Evolutionary conservation across 2,888 invertebrate species (phyloP).

Genomic region (Phymatocera aterrima): DNA sequence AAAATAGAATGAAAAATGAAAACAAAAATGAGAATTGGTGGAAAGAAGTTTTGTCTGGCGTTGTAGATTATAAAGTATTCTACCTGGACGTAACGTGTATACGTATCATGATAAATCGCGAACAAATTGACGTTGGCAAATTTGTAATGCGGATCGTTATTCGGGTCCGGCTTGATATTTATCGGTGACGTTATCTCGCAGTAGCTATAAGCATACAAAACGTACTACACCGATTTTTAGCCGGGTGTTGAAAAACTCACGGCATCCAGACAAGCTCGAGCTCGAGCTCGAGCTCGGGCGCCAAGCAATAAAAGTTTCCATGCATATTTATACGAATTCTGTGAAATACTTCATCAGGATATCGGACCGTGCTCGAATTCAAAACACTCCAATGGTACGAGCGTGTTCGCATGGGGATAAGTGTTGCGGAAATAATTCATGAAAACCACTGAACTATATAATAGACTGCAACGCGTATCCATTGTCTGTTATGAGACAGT

Average conservation of each 20-base stretch:
- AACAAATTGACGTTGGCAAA: background rate
- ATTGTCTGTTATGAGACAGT: too few species aligned
- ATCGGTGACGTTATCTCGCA: too few species aligned
- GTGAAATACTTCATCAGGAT: slow-evolving; percentile 12
- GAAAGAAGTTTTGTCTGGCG: too few species aligned
- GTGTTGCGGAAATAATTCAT: slow-evolving; percentile 1
- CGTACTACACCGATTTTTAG: background rate
- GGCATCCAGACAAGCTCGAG: background rate
- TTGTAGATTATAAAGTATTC: too few species aligned
- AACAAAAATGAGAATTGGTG: too few species aligned
- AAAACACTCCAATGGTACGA: background rate
- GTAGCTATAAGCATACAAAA: background rate
- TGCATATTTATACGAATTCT: slow-evolving; percentile 21
- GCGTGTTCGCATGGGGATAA: background rate
- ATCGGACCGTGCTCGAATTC: slow-evolving; percentile 18
- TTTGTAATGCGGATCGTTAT: background rate
- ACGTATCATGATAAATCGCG: background rate
- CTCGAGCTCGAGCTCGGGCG: too few species aligned
- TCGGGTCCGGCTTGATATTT: background rate
- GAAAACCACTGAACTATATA: too few species aligned
- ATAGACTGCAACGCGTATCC: too few species aligned
- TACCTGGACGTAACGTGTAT: too few species aligned
- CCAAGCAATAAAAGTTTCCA: background rate
- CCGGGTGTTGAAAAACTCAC: background rate
- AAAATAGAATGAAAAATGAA: too few species aligned